Base-by-base conservation (phyloP, 2,113 vertebrate genomes). In the Ceyx melanurus region DNA sequence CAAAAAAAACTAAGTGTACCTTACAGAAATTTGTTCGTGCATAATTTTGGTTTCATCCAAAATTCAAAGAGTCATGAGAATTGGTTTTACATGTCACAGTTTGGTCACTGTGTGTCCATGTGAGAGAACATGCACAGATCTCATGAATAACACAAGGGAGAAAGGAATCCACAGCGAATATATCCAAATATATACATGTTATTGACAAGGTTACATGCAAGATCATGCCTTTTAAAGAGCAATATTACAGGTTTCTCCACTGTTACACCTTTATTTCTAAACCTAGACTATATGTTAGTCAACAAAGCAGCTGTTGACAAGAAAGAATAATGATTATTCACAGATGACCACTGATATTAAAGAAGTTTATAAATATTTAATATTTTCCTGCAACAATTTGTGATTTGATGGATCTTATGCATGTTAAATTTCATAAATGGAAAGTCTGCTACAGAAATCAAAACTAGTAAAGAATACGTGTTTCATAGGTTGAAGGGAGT, bases 1-100 rank as follows among this genome's bases (percentile, higher is more conserved):
- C 90, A 82, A 70, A n/a, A 5, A 77, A 91, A 97, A 93, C 65
- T 57, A 85, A 42, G 20, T 57, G 18, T 76, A 65, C 28, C 35
- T 96, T 88, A 71, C 57, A 62, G 58, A 95, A 94, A 91, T 31
- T 67, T 91, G 80, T 86, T 75, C 19, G 42, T 20, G 45, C 25
- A 84, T 9, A 51, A 53, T 87, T 96, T 90, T 92, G 56, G 62
- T 61, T 96, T 79, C 71, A 70, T 87, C 67, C 22, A 76, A 89
- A 93, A 66, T 57, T 67, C 1, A 80, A 16, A 72, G 45, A 53
- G 42, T 71, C 37, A 73, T 42, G 37, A 79, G 82, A 96, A 95
- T 35, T 85, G 42, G n/a, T 76, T 87, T 96, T 94, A 85, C 14
- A 54, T 90, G 76, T 82, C 54, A 79, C 23, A 89, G 37, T 8